phyloP scores from a whole-genome alignment of 1,140 invertebrate species.

The Macrotrachela quadricornifera region DNA sequence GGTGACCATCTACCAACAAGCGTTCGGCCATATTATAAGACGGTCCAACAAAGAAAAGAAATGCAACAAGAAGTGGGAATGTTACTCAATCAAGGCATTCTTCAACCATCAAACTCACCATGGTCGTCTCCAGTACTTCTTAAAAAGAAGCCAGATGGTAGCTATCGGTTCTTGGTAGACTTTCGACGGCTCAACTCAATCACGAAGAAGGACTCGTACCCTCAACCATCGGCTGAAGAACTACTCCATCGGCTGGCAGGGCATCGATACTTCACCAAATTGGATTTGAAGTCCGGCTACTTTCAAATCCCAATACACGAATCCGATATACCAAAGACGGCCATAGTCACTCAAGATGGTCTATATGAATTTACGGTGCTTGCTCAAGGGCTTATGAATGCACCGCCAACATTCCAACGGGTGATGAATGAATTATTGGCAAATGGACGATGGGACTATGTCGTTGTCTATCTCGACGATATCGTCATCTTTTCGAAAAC shows the following conservation, averaged over 20 bases:
- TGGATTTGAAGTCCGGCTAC: constrained; percentile 3
- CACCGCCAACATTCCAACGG: constrained; percentile 10
- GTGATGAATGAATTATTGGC: constrained; percentile 16
- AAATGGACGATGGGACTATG: constrained; percentile 10
- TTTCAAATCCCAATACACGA: neutral
- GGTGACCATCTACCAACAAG: too few relatives aligned
- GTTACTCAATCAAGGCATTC: neutral
- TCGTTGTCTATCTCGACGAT: constrained; percentile 7
- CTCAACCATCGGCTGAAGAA: neutral
- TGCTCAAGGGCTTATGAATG: constrained; percentile 12
- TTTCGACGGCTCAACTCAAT: too few relatives aligned
- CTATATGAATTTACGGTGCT: constrained; percentile 1
- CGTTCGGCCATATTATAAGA: too few relatives aligned
- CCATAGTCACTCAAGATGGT: neutral
- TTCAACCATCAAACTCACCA: neutral
- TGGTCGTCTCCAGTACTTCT: neutral
- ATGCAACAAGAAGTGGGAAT: neutral
- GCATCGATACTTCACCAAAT: neutral
- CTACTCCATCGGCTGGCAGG: neutral
- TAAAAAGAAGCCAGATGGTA: too few relatives aligned
- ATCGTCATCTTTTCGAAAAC: neutral
- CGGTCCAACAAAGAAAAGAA: too few relatives aligned
- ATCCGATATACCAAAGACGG: neutral
- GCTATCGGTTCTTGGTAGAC: too few relatives aligned
- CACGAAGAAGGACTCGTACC: neutral